These are phyloP conservation scores for Heterocephalus glaber DNA, from an alignment of 2,113 vertebrate genomes.

Conservation along the genomic window DNA sequence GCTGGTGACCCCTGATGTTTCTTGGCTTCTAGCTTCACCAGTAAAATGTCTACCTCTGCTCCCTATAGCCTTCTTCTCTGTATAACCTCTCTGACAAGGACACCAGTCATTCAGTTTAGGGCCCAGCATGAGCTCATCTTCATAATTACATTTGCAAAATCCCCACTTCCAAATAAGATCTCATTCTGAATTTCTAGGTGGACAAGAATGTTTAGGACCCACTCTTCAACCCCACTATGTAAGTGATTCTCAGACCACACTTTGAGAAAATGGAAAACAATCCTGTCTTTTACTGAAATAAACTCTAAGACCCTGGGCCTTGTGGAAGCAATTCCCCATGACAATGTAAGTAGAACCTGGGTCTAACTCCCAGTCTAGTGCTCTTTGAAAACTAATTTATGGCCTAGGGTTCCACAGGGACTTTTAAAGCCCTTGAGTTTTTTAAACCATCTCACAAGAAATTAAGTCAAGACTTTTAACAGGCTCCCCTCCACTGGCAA, in stretches of 20 bases:
- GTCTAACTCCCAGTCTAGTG: background rate
- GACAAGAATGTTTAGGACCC: background rate
- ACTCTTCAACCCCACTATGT: background rate
- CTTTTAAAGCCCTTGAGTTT: background rate
- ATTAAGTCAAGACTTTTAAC: background rate
- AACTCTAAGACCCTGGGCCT: background rate
- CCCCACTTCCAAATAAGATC: background rate
- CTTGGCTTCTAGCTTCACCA: background rate
- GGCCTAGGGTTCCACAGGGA: background rate
- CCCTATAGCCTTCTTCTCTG: background rate
- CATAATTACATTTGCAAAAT: background rate
- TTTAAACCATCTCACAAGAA: background rate
- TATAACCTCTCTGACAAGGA: background rate
- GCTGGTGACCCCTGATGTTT: background rate
- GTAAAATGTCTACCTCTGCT: background rate
- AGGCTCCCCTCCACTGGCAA: background rate
- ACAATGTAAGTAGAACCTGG: background rate
- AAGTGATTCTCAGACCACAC: background rate
- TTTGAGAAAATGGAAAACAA: background rate
- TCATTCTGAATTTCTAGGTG: background rate
- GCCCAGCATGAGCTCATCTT: background rate
- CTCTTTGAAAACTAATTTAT: background rate
- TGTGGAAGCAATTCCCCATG: background rate
- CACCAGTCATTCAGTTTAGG: background rate
- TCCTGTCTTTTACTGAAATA: background rate